Evolutionary conservation across 2,113 vertebrate species (phyloP).

Genomic region (Nanorana parkeri): DNA sequence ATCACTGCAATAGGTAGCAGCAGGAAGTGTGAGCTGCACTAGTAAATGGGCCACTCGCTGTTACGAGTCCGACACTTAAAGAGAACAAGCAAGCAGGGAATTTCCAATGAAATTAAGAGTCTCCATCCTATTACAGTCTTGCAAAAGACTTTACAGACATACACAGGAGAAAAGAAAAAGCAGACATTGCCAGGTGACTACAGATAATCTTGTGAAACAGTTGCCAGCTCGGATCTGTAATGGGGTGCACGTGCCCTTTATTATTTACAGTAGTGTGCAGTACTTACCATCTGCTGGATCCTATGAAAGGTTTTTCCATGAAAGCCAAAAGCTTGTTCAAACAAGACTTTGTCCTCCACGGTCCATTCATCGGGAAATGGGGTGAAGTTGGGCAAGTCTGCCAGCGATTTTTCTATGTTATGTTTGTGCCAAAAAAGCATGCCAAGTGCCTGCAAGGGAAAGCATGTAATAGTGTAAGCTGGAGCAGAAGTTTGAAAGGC

Average conservation of each 20-base stretch:
- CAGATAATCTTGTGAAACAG: too few relatives aligned
- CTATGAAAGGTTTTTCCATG: slow-evolving; percentile 96
- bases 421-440: slow-evolving; percentile 99
- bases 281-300: slow-evolving; percentile 95
- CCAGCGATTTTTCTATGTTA: slow-evolving; percentile 94
- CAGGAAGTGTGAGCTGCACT: too few relatives aligned
- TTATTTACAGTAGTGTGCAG: neutral
- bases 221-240: too few relatives aligned
- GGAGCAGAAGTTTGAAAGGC: neutral
- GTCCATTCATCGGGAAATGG: slow-evolving; percentile 98
- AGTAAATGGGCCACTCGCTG: too few relatives aligned
- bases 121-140: too few relatives aligned
- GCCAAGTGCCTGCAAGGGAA: slow-evolving; percentile 84
- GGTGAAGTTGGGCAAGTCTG: slow-evolving; percentile 94
- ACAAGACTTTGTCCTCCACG: slow-evolving; percentile 94
- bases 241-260: neutral
- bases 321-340: slow-evolving; percentile 96
- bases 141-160: too few relatives aligned
- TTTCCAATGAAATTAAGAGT: too few relatives aligned
- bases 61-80: too few relatives aligned
- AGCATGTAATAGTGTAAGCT: slow-evolving; percentile 37
- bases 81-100: too few relatives aligned
- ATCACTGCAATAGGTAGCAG: too few relatives aligned
- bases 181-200: too few relatives aligned
- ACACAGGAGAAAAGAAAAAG: too few relatives aligned